phyloP scores from a whole-genome alignment of 2,888 invertebrate species.

The Odontocerum albicorne region DNA sequence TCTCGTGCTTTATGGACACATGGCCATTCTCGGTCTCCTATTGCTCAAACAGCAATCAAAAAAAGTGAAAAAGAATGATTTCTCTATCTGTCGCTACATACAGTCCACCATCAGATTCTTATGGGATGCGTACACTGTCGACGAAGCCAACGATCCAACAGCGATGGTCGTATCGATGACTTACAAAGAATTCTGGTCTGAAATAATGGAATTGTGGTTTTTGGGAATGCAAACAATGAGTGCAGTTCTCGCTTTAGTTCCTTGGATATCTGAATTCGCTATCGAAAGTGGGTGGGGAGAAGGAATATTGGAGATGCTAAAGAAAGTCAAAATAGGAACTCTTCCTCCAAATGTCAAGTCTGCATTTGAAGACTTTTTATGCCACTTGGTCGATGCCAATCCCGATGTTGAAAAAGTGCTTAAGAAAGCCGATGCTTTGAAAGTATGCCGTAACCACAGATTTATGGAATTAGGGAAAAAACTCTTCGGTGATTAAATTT shows the following conservation, averaged over 20 bases:
- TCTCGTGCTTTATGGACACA: constrained; percentile 81
- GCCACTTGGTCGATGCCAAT: constrained; percentile 82
- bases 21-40: constrained; percentile 80
- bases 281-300: constrained; percentile 94
- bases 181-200: constrained; percentile 88
- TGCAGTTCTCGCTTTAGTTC: constrained; percentile 75
- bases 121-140: constrained; percentile 91
- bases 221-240: constrained; percentile 93
- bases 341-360: constrained; percentile 83
- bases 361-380: constrained; percentile 88
- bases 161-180: constrained; percentile 81
- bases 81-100: constrained; percentile 85
- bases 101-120: constrained; percentile 87
- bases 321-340: constrained; percentile 80
- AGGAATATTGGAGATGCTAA: constrained; percentile 79
- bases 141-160: constrained; percentile 82
- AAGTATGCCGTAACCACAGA: constrained; percentile 82
- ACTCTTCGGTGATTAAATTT: constrained; percentile 77
- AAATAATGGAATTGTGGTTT: constrained; percentile 90
- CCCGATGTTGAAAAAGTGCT: constrained; percentile 71
- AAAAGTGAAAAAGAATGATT: constrained; percentile 84
- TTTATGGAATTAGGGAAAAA: constrained; percentile 89
- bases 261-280: constrained; percentile 89
- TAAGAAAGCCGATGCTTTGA: constrained; percentile 80
- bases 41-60: constrained; percentile 81